Conservation (phyloP, 1,140 invertebrate species). For the Magallana gigas region DNA sequence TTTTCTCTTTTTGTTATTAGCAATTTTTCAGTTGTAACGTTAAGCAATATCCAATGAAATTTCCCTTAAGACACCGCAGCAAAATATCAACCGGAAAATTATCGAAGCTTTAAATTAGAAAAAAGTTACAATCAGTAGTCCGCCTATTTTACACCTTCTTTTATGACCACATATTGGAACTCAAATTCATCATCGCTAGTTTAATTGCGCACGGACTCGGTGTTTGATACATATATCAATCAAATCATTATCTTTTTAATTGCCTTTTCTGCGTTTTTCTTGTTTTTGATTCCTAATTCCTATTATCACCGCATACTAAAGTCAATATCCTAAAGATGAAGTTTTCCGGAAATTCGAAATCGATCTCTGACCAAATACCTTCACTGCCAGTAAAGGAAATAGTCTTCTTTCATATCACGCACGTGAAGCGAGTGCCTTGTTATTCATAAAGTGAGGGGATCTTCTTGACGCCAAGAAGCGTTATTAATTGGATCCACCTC, state of each 20-base stretch:
- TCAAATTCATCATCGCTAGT: background rate
- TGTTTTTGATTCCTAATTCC: slow-evolving; percentile 34
- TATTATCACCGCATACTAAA: slow-evolving; percentile 35
- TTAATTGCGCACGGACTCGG: background rate
- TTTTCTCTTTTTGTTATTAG: too few relatives aligned
- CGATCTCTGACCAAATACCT: slow-evolving; percentile 32
- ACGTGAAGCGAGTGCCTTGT: slow-evolving; percentile 13
- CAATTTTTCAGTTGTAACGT: too few relatives aligned
- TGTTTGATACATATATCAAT: slow-evolving; percentile 3
- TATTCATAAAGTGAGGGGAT: slow-evolving; percentile 18
- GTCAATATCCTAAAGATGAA: slow-evolving; percentile 30
- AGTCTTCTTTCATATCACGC: slow-evolving; percentile 9
- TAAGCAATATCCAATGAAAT: too few relatives aligned
- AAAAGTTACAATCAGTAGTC: background rate
- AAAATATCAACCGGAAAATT: background rate
- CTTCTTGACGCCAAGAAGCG: slow-evolving; percentile 10
- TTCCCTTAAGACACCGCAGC: too few relatives aligned
- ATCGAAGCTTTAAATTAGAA: background rate
- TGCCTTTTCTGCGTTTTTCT: background rate
- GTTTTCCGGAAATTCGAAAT: slow-evolving; percentile 35
- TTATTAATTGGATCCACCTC: background rate
- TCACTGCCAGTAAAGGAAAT: slow-evolving; percentile 19
- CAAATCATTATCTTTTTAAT: slow-evolving; percentile 15
- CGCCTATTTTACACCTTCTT: too few relatives aligned
- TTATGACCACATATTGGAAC: background rate